phyloP scores from a whole-genome alignment of 2,888 invertebrate genomes.

The Noctua janthe region DNA sequence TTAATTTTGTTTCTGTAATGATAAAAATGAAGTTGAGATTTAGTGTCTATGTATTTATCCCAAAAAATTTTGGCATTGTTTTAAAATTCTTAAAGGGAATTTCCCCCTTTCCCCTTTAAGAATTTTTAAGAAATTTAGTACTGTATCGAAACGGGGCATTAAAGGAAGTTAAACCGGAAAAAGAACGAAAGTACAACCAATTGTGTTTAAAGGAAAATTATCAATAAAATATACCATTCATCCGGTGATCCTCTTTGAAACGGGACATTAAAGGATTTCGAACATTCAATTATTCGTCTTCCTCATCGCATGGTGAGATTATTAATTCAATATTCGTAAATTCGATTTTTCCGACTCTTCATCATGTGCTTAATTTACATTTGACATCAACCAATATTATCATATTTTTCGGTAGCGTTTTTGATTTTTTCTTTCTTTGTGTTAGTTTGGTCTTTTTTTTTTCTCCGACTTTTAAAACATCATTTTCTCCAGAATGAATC shows the following conservation, averaged over 20 bases:
- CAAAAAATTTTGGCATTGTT: background rate
- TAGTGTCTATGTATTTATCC: background rate
- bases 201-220: slow-evolving; percentile 40
- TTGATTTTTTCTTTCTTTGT: background rate
- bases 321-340: slow-evolving; percentile 56
- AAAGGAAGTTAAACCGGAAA: background rate
- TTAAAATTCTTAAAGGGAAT: background rate
- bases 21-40: background rate
- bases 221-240: slow-evolving; percentile 45
- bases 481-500: background rate
- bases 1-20: background rate
- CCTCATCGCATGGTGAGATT: slow-evolving; percentile 42
- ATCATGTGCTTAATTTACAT: slow-evolving; percentile 49
- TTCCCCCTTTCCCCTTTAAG: no score
- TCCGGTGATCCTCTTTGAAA: slow-evolving; percentile 51
- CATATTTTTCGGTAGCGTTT: background rate
- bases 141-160: background rate
- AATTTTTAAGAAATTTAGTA: no score
- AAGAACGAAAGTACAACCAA: slow-evolving; percentile 24
- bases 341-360: slow-evolving; percentile 34
- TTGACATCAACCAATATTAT: slow-evolving; percentile 30
- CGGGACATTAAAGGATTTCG: slow-evolving; percentile 49
- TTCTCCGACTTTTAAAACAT: background rate
- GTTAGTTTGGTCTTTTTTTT: background rate
- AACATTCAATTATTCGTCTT: slow-evolving; percentile 46